Conservation (phyloP, 2,888 invertebrate species). For the Melanchra persicariae region DNA sequence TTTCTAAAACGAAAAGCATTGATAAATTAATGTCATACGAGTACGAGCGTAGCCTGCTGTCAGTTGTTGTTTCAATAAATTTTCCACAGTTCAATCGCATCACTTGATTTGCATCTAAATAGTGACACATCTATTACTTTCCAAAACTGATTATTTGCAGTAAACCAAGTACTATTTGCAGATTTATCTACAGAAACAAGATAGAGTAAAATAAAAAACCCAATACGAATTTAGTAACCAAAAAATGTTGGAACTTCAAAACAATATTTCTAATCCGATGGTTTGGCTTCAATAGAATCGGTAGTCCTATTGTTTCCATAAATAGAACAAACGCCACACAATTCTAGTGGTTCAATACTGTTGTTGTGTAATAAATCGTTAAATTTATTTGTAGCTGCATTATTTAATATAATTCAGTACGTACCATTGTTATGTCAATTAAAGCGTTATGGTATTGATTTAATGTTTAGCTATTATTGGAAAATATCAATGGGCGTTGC, state of each 20-base stretch:
- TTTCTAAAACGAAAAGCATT: not conserved
- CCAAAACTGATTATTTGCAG: not conserved
- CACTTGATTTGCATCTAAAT: not conserved
- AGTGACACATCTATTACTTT: not conserved
- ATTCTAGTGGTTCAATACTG: too few species aligned
- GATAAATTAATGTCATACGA: not conserved
- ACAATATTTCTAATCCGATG: not conserved
- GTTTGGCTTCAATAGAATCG: not conserved
- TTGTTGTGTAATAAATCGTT: too few species aligned
- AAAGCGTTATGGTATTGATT: too few species aligned
- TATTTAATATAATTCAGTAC: too few species aligned
- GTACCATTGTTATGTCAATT: too few species aligned
- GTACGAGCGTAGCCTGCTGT: too few species aligned
- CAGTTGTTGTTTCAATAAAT: not conserved
- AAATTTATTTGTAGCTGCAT: too few species aligned
- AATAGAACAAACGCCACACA: too few species aligned
- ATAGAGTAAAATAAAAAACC: not conserved
- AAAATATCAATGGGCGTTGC: too few species aligned
- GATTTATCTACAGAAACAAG: not conserved
- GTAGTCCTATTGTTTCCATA: not conserved
- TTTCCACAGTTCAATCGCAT: not conserved
- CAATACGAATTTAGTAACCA: not conserved
- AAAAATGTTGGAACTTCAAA: not conserved
- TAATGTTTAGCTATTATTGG: too few species aligned
- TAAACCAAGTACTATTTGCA: not conserved